A percentile compares a stretch with the other conserved stretches of the same genome.
Evolutionary conservation across 2,888 invertebrate genomes (phyloP).

Genomic region (Pediacus dermestoides): DNA sequence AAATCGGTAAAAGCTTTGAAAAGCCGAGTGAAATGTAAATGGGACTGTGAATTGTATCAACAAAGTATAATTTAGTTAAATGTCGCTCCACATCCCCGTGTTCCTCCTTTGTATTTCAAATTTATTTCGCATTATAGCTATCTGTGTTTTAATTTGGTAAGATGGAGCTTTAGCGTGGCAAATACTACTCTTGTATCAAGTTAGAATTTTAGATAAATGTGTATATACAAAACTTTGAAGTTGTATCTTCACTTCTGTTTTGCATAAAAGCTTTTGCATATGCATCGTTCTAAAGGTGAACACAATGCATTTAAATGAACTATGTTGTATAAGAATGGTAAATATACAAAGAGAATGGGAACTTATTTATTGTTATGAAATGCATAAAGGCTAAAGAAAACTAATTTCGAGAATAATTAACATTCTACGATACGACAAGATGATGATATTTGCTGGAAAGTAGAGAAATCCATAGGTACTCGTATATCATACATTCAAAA

Average conservation of each 20-base stretch:
- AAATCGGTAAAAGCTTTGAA: slow-evolving; percentile 11
- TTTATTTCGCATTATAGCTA: background rate
- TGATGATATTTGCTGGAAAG: no score
- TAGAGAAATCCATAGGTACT: no score
- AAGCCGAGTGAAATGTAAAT: slow-evolving; percentile 11
- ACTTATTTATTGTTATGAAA: slow-evolving; percentile 1
- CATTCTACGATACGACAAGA: no score
- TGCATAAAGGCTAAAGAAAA: background rate
- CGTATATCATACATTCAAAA: no score
- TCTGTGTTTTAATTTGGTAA: background rate
- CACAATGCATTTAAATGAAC: slow-evolving; percentile 1
- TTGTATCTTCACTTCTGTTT: no score
- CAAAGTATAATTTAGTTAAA: slow-evolving; percentile 11
- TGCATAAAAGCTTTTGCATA: slow-evolving; percentile 2
- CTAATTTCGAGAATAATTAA: no score
- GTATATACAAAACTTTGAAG: slow-evolving; percentile 2
- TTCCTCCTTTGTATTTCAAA: slow-evolving; percentile 4
- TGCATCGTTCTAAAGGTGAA: background rate
- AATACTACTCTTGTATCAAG: background rate
- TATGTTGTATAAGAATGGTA: slow-evolving; percentile 1
- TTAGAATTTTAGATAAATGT: background rate
- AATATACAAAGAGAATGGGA: slow-evolving; percentile 1
- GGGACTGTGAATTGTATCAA: slow-evolving; percentile 10
- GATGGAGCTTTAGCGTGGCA: background rate
- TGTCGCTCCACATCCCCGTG: background rate